Evolutionary conservation across 2,113 vertebrate species (phyloP), one percentile per base, ranked within the genome.

Genomic region (Podiceps cristatus): DNA sequence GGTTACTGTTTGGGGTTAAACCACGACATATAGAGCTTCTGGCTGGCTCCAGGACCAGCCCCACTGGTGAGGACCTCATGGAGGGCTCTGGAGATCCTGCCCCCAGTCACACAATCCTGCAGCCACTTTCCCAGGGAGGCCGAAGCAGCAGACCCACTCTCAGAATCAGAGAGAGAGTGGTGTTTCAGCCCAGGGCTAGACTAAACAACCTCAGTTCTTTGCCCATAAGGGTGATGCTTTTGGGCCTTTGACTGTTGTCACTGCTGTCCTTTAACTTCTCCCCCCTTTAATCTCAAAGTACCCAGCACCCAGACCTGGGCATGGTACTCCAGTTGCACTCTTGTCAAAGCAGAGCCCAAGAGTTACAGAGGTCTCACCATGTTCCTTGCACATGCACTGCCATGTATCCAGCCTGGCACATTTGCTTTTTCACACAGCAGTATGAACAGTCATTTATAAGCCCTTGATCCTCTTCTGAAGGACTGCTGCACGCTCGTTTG

Each of bases 161-260:
- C 2, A 25, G 28, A 52, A 47, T 18, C 20, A 40, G 18, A 68
- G 45, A 50, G 7, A 10, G 23, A 2, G 14, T 0, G 0, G n/a
- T n/a, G 5, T 55, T 93, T 56, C 49, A 89, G 22, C 40, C 37
- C 14, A 37, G 16, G 42, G n/a, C 47, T n/a, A 19, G 52, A 73
- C 47, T 83, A 50, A 56, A 25, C 29, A 45, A 31, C 42, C 42
- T 73, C 35, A 45, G 18, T n/a, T 91, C 24, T 78, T 73, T 73
- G 18, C 23, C 27, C 60, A 45, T 13, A 7, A 9, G 78, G 47
- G 19, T 56, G 64, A 37, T 42, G 13, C 16, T 72, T 49, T 29
- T 60, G 42, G 40, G 55, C 8, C 25, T 76, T 29, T 66, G 28
- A 7, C 27, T 82, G 27, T n/a, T 82, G 10, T 29, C 44, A 10